Evolutionary conservation across 2,888 invertebrate genomes (phyloP), one percentile per base, ranked within the genome.

Genomic region (Arge pagana): DNA sequence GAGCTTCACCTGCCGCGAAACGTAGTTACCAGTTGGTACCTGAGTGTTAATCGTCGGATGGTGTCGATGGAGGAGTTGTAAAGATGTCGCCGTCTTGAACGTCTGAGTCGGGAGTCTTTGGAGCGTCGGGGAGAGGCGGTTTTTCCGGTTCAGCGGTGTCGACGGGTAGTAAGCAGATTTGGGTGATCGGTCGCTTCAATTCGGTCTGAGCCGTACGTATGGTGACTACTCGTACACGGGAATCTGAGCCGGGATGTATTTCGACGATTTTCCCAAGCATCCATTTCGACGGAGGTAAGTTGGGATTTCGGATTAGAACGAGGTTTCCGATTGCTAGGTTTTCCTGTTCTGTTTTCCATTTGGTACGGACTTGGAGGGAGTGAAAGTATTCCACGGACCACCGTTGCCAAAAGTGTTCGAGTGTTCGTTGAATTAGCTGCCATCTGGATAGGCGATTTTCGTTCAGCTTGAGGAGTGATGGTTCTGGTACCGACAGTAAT

Each of bases 351-450:
- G 7, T 5, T 3, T 15, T 23, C 59, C 61, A 61, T 42, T 58
- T 63, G 8, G 50, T 21, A n/a, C 53, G 8, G 13, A 42, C 48
- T 37, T 65, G 62, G 1, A 64, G 53, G n/a, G 52, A 42, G 11
- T 54, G 55, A 4, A 63, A 24, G 33, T 58, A 63, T 39, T 62
- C 59, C 15, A 26, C 43, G 6, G 41, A 52, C 58, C 59, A 64
- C 15, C 56, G 56, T n/a, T 36, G 54, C 62, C 45, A 66, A 15
- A 56, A 61, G 11, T 55, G 59, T 39, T 60, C 57, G 3, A 48
- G 26, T 36, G 51, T 43, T 21, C 50, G 53, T 15, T 57, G 53
- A 1, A 62, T 10, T 13, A 52, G 35, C 48, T 61, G 51, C 53
- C 58, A 63, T 11, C 50, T 53, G 10, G 50, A 43, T 3, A 61